Evolutionary conservation across 2,797 vertebrate species (phyloP).

Genomic region (Danio kyathit): DNA sequence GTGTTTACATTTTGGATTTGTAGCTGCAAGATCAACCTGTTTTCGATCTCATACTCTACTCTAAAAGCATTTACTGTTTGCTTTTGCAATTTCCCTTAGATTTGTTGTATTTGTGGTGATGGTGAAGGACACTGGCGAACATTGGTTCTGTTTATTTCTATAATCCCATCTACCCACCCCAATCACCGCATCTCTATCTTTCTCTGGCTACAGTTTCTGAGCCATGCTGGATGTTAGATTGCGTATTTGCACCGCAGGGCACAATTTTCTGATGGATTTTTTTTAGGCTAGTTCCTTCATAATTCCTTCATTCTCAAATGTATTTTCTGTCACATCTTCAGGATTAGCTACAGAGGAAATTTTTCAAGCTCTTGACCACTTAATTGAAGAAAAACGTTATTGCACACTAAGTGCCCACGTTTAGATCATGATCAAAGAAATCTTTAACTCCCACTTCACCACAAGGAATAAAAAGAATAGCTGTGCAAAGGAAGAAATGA

Average conservation of each 20-base stretch:
- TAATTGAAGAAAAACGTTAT: slow-evolving; percentile 21
- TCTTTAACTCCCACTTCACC: slow-evolving; percentile 13
- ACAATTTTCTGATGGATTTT: slow-evolving; percentile 36
- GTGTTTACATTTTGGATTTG: background rate
- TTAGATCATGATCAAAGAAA: slow-evolving; percentile 13
- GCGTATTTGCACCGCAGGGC: slow-evolving; percentile 14
- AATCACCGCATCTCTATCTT: slow-evolving; percentile 3
- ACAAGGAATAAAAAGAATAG: background rate
- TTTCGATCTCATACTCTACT: background rate
- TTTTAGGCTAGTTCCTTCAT: slow-evolving; percentile 24
- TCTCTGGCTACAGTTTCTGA: background rate
- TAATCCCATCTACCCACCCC: background rate
- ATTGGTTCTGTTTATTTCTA: background rate
- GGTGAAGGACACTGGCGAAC: background rate
- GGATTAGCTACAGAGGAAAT: background rate
- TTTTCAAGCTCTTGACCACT: slow-evolving; percentile 5
- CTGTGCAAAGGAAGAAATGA: background rate
- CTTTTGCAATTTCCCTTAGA: background rate
- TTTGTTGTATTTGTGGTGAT: slow-evolving; percentile 2
- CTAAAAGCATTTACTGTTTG: background rate
- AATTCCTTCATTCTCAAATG: slow-evolving; percentile 45
- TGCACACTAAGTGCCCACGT: slow-evolving; percentile 7
- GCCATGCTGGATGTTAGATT: slow-evolving; percentile 9
- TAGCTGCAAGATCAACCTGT: background rate
- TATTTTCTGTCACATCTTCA: slow-evolving; percentile 17